Conservation (phyloP, 2,113 vertebrate species). For the Herpailurus yagouaroundi region DNA sequence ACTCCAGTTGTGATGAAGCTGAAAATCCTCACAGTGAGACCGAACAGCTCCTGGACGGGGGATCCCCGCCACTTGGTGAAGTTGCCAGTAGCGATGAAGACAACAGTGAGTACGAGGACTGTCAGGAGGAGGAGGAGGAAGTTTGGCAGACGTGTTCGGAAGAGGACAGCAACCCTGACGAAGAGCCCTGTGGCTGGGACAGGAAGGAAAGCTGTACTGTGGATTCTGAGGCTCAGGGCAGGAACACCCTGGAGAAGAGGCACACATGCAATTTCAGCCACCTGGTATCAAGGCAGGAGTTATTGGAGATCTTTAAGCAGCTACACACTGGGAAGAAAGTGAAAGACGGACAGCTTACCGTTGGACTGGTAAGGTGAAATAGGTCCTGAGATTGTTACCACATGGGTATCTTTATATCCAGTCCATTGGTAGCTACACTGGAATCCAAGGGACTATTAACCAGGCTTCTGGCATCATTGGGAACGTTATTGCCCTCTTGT, state of each 20-base stretch:
- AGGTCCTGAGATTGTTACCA: background rate
- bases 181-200: constrained; percentile 47
- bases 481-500: background rate
- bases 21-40: background rate
- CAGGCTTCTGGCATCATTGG: background rate
- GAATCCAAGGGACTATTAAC: background rate
- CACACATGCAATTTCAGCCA: constrained; percentile 89
- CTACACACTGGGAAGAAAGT: constrained; percentile 87
- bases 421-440: background rate
- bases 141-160: constrained; percentile 96
- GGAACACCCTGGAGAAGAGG: background rate
- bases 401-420: background rate
- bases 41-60: background rate
- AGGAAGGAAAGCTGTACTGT: constrained; percentile 23
- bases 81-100: constrained; percentile 40
- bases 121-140: constrained; percentile 88
- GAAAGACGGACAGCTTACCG: constrained; percentile 92
- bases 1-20: constrained; percentile 58
- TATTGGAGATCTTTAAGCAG: constrained; percentile 90
- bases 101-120: constrained; percentile 87
- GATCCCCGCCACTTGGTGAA: background rate
- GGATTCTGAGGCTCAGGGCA: background rate
- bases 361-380: constrained; percentile 93
- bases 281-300: constrained; percentile 91
- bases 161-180: constrained; percentile 75